Conservation (phyloP, 2,797 vertebrate species). For the Fistularia commersonii region DNA sequence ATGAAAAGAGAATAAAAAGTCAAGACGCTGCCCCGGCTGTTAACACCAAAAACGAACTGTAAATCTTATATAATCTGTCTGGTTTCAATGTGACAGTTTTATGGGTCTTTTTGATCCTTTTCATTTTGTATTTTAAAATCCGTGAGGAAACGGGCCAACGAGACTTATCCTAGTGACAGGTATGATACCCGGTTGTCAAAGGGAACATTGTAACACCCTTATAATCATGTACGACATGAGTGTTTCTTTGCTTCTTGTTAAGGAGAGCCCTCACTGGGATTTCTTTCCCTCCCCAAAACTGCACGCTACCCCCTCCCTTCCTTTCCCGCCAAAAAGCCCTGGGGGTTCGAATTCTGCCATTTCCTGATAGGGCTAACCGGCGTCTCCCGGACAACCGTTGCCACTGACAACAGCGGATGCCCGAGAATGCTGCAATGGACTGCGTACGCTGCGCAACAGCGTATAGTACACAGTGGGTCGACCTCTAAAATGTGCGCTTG, state of each 20-base stretch:
- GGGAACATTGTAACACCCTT: too few relatives aligned
- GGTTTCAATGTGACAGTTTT: too few relatives aligned
- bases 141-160: too few relatives aligned
- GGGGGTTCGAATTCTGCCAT: slow-evolving; percentile 36
- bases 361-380: slow-evolving; percentile 46
- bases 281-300: slow-evolving; percentile 12
- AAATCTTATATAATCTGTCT: too few relatives aligned
- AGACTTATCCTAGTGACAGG: too few relatives aligned
- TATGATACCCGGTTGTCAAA: too few relatives aligned
- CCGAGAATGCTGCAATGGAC: slow-evolving; percentile 17
- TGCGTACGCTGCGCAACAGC: slow-evolving; percentile 19
- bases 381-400: slow-evolving; percentile 67
- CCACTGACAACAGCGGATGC: slow-evolving; percentile 56
- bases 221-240: neutral
- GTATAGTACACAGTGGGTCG: neutral
- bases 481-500: neutral
- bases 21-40: too few relatives aligned
- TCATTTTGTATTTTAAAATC: too few relatives aligned
- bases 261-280: slow-evolving; percentile 8
- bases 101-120: too few relatives aligned
- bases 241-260: slow-evolving; percentile 7
- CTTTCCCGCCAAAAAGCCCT: slow-evolving; percentile 62
- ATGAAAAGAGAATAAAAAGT: slow-evolving; percentile 4
- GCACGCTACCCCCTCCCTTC: slow-evolving; percentile 15
- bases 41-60: too few relatives aligned